phyloP scores from a whole-genome alignment of 1,140 invertebrate genomes.

The Rhopalosiphum maidis region DNA sequence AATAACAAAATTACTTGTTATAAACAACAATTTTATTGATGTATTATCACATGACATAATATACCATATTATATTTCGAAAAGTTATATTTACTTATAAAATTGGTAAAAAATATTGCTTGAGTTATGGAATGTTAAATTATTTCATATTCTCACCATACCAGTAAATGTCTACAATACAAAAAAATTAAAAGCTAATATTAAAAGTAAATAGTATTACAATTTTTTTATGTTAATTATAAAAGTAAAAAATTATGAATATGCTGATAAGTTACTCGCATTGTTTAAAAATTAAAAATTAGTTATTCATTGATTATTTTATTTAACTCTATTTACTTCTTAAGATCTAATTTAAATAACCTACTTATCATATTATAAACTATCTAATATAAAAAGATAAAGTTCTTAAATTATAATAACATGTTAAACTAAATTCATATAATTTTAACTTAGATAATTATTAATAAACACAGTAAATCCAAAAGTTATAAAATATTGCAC shows the following conservation, averaged over 20 bases:
- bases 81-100: background rate
- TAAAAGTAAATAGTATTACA: background rate
- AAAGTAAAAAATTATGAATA: conserved; percentile 19
- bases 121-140: background rate
- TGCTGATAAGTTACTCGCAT: background rate
- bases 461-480: background rate
- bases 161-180: background rate
- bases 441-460: background rate
- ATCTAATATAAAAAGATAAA: conserved; percentile 25
- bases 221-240: conserved; percentile 1
- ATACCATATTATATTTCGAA: background rate
- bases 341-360: background rate
- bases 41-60: background rate
- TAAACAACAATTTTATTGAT: background rate
- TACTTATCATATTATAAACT: background rate
- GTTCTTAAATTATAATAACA: conserved; percentile 14
- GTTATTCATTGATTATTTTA: background rate
- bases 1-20: background rate
- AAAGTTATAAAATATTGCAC: conserved; percentile 47
- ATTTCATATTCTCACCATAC: background rate
- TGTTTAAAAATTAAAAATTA: background rate
- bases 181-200: background rate
- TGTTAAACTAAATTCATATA: background rate
- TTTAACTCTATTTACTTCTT: background rate
- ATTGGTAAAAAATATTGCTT: conserved; percentile 36